Base-by-base conservation (phyloP, 2,113 vertebrate species). In the Psilopsiagon aymara region DNA sequence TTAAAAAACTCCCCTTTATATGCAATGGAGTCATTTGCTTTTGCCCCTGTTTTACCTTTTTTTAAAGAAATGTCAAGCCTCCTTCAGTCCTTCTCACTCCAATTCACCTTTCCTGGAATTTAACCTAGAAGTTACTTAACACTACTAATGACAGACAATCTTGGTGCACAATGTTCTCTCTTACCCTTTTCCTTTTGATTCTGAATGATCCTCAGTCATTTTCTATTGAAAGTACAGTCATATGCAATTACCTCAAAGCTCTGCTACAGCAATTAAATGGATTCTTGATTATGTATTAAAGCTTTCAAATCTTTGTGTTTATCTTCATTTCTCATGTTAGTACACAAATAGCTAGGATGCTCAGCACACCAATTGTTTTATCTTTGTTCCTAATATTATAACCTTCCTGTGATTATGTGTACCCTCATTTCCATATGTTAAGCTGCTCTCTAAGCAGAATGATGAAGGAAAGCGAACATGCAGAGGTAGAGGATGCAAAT, bases 401-500 rank as follows among this genome's bases (percentile, higher is more conserved):
- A 70, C 11, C 19, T 18, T 41, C 21, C 60, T 13, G 4, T 59
- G n/a, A 70, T 29, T 1, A 5, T 52, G 31, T 41, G 9, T 67
- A 11, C 31, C 60, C 33, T 68, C 9, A 63, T 64, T 44, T 79
- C 43, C 15, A 23, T 11, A 37, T 75, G 5, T 3, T 49, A 27
- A 70, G n/a, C 18, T 49, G 5, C 28, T 70, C 21, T 43, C 9
- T 37, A 23, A 75, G 6, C 6, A 28, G 44, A 71, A 5, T 20
- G 8, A 3, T 82, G 5, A 3, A 18, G 11, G 3, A 20, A 81
- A 69, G n/a, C 18, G 24, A 35, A 4, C 33, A 28, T 0, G 0
- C 1, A 63, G 37, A n/a, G 9, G 20, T 2, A 27, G 29, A 55
- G 11, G 10, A 16, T 18, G 21, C 9, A 62, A 29, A 4, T 47